Evolutionary conservation across 2,113 vertebrate species (phyloP).

Genomic region (Chamaea fasciata): DNA sequence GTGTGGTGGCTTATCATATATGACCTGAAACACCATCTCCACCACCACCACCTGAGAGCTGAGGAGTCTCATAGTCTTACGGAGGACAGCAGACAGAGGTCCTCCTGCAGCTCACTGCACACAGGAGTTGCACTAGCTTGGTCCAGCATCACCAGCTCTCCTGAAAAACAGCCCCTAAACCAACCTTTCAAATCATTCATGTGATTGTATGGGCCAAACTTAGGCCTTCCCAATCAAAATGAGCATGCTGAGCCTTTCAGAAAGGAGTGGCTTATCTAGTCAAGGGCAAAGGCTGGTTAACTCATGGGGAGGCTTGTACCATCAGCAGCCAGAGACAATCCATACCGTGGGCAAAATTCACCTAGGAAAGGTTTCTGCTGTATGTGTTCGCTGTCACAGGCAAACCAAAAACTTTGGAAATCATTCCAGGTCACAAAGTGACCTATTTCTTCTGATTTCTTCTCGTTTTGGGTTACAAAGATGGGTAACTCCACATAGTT

Average conservation of each 20-base stretch:
- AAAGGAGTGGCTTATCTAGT: not conserved
- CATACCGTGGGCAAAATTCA: not conserved
- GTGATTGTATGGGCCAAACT: too few species aligned
- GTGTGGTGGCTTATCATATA: not conserved
- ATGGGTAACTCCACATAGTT: not conserved
- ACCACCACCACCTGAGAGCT: not conserved
- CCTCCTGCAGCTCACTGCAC: not conserved
- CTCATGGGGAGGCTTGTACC: not conserved
- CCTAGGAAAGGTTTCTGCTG: not conserved
- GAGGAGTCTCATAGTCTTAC: accelerated
- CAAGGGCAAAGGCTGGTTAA: not conserved
- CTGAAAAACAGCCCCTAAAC: too few species aligned
- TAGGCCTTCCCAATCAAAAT: too few species aligned
- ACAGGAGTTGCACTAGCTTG: not conserved
- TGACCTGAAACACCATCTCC: not conserved
- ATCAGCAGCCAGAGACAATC: not conserved
- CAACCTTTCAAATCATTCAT: too few species aligned
- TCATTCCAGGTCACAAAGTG: not conserved
- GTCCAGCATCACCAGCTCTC: not conserved
- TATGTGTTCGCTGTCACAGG: not conserved
- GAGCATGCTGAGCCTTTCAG: too few species aligned
- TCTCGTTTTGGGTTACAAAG: not conserved
- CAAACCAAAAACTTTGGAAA: not conserved
- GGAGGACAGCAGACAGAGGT: not conserved
- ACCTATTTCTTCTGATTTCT: not conserved